A percentile compares a stretch with the other conserved stretches of the same genome.
Conservation (phyloP, 2,888 invertebrate genomes). For the Odontomyia ornata region DNA sequence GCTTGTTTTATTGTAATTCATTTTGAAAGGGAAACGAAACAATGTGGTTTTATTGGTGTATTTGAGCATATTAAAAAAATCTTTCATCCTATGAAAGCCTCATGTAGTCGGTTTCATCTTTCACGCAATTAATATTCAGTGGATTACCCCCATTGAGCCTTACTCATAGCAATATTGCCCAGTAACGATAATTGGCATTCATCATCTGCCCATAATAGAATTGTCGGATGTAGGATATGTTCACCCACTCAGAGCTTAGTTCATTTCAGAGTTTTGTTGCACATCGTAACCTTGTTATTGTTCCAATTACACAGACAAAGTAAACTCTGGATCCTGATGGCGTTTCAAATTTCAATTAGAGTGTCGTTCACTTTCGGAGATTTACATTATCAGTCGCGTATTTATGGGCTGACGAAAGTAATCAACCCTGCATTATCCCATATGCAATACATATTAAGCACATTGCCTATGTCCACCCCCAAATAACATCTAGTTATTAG, state of each 20-base stretch:
- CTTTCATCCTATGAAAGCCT: too few relatives aligned
- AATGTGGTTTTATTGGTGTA: too few relatives aligned
- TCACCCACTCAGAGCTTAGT: too few relatives aligned
- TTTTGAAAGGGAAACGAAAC: too few relatives aligned
- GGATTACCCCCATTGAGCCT: slow-evolving; percentile 19
- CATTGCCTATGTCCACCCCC: slow-evolving; percentile 12
- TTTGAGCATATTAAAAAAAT: too few relatives aligned
- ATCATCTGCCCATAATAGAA: slow-evolving; percentile 24
- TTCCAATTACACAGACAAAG: slow-evolving; percentile 64
- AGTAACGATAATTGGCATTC: slow-evolving; percentile 36
- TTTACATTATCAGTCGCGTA: slow-evolving; percentile 50
- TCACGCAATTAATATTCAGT: slow-evolving; percentile 40
- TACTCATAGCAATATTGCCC: slow-evolving; percentile 29
- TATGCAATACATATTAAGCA: slow-evolving; percentile 36
- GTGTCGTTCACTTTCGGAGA: slow-evolving; percentile 43
- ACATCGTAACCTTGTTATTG: slow-evolving; percentile 63
- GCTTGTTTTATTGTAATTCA: too few relatives aligned
- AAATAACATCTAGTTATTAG: too few relatives aligned
- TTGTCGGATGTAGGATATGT: not conserved
- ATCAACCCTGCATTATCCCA: slow-evolving; percentile 47
- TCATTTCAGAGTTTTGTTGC: slow-evolving; percentile 2
- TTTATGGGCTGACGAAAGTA: slow-evolving; percentile 53
- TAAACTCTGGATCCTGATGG: slow-evolving; percentile 51
- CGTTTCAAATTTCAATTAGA: slow-evolving; percentile 54
- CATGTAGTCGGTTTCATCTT: slow-evolving; percentile 34